Percentiles rank a stretch among this genome's conserved stretches.
Evolutionary conservation across 37 sponge, comb jelly and placozoan species (phyloP).

Genomic region (Chondrosia reniformis): DNA sequence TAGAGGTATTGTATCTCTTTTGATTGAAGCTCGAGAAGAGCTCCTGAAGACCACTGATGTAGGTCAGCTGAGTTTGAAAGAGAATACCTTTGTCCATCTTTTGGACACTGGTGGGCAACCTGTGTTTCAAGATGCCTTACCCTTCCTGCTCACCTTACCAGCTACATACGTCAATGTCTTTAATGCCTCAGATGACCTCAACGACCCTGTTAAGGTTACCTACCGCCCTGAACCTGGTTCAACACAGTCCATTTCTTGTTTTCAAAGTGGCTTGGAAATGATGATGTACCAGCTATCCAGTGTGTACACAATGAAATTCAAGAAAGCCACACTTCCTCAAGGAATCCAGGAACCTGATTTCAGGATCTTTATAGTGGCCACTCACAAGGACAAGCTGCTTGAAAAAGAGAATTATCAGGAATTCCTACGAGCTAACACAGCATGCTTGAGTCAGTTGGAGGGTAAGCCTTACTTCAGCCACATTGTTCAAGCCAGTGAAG

Average conservation of each 20-base stretch:
- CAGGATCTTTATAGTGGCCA: not conserved
- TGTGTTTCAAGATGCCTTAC: not conserved
- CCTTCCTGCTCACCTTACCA: not conserved
- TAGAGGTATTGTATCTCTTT: no score
- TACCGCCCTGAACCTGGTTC: not conserved
- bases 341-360: conserved; percentile 2
- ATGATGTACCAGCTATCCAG: not conserved
- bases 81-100: not conserved
- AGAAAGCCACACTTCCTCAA: no score
- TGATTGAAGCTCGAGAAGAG: not conserved
- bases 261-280: not conserved
- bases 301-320: not conserved
- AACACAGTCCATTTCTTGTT: no score
- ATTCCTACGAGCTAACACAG: not conserved
- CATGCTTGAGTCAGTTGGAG: no score
- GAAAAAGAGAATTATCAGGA: not conserved
- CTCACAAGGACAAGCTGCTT: not conserved
- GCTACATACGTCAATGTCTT: not conserved
- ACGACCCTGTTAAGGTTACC: not conserved
- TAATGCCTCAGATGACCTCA: not conserved
- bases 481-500: not conserved
- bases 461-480: not conserved
- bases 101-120: conserved; percentile 16
- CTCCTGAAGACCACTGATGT: not conserved
- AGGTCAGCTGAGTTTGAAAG: not conserved